These are phyloP conservation scores for Leptonema lineaticorne DNA, from an alignment of 1,140 invertebrate species.

Conservation along the genomic window DNA sequence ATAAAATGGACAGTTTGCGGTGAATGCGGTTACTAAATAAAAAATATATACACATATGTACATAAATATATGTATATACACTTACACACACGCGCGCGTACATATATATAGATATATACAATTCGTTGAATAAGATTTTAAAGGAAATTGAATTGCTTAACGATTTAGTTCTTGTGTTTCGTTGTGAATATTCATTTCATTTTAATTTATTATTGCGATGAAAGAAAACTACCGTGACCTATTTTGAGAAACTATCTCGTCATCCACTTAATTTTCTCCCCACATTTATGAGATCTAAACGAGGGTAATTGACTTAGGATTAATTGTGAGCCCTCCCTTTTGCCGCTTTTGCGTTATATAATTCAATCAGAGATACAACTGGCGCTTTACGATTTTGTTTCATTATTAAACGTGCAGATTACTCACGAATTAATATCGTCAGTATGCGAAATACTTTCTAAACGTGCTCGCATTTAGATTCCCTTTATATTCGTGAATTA, in stretches of 20 bases:
- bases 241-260: constrained; percentile 8
- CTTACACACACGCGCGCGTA: not conserved
- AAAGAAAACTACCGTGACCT: not conserved
- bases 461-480: not conserved
- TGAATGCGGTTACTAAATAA: constrained; percentile 3
- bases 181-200: not conserved
- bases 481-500: not conserved
- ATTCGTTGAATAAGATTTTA: not conserved
- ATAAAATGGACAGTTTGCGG: not conserved
- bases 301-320: constrained; percentile 12
- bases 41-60: not conserved
- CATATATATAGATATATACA: not conserved
- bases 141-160: no score
- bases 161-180: no score
- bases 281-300: not conserved
- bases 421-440: not conserved
- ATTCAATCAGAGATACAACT: constrained; percentile 1
- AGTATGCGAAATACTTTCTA: not conserved
- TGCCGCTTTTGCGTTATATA: constrained; percentile 3
- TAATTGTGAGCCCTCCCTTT: not conserved
- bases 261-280: constrained; percentile 4
- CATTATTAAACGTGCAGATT: not conserved
- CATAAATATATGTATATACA: not conserved
- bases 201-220: not conserved
- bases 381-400: not conserved